phyloP scores from a whole-genome alignment of 2,888 invertebrate genomes.

The Dryocosmus kuriphilus region DNA sequence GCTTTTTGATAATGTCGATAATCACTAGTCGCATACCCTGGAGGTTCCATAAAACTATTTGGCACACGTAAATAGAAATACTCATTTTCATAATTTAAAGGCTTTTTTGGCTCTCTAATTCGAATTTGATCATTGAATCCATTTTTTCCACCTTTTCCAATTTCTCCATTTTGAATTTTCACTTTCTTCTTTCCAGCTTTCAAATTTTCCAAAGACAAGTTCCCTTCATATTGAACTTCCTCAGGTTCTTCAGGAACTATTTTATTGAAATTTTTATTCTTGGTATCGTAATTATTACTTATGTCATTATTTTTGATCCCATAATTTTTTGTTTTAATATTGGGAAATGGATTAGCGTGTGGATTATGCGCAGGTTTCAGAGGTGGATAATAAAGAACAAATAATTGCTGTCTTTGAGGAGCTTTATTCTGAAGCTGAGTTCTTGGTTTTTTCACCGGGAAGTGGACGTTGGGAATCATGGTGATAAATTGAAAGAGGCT shows the following conservation, averaged over 20 bases:
- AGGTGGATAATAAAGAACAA: slow-evolving; percentile 23
- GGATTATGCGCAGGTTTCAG: slow-evolving; percentile 12
- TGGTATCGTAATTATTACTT: neutral
- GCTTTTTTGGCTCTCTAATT: neutral
- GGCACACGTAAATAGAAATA: neutral
- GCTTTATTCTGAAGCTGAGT: neutral
- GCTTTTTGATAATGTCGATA: slow-evolving; percentile 4
- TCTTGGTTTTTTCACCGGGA: neutral
- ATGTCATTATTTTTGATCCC: slow-evolving; percentile 1
- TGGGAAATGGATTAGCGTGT: neutral
- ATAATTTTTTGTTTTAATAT: slow-evolving; percentile 3
- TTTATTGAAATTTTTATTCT: slow-evolving; percentile 9
- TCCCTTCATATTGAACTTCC: neutral
- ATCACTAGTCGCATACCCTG: slow-evolving; percentile 23
- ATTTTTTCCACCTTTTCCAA: neutral
- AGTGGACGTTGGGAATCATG: neutral
- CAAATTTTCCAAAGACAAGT: neutral
- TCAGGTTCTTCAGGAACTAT: neutral
- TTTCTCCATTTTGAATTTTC: neutral
- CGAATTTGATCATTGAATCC: neutral
- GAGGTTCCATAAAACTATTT: slow-evolving; percentile 29
- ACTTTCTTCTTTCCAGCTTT: neutral
- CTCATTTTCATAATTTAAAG: neutral
- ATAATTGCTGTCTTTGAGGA: slow-evolving; percentile 2
- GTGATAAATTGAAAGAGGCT: neutral